Evolutionary conservation across 2,888 invertebrate species (phyloP).

Genomic region (Aromia moschata): DNA sequence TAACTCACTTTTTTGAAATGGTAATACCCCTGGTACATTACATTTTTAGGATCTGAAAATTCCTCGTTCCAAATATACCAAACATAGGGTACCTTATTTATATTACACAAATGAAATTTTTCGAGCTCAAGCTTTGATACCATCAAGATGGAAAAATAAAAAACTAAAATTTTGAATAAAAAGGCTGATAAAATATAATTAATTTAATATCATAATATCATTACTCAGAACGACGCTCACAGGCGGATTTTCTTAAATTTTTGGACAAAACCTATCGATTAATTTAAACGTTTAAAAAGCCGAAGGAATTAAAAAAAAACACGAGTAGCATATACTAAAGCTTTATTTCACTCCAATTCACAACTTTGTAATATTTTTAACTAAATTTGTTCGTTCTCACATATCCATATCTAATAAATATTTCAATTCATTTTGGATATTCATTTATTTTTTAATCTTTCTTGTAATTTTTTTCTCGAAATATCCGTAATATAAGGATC

Average conservation of each 20-base stretch:
- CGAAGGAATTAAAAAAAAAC: neutral
- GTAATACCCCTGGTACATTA: too few species aligned
- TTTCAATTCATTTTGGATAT: neutral
- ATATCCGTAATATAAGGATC: neutral
- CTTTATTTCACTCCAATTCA: neutral
- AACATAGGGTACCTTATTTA: too few species aligned
- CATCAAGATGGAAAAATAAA: too few species aligned
- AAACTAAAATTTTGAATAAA: too few species aligned
- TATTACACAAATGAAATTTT: too few species aligned
- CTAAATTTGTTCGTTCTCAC: neutral
- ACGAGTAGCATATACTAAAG: neutral
- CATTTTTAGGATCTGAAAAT: too few species aligned
- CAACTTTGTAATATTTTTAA: neutral
- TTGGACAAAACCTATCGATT: neutral
- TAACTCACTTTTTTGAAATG: too few species aligned
- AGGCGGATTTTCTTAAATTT: neutral
- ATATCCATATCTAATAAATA: neutral
- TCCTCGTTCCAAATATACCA: too few species aligned
- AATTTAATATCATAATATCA: too few species aligned
- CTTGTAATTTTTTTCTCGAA: neutral
- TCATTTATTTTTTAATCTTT: neutral
- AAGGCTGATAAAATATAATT: too few species aligned
- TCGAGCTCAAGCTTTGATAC: too few species aligned
- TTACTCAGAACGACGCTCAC: neutral
- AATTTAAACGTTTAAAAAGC: neutral